These are phyloP conservation scores for Nyctereutes procyonoides DNA, from an alignment of 2,113 vertebrate genomes.

Conservation along the genomic window DNA sequence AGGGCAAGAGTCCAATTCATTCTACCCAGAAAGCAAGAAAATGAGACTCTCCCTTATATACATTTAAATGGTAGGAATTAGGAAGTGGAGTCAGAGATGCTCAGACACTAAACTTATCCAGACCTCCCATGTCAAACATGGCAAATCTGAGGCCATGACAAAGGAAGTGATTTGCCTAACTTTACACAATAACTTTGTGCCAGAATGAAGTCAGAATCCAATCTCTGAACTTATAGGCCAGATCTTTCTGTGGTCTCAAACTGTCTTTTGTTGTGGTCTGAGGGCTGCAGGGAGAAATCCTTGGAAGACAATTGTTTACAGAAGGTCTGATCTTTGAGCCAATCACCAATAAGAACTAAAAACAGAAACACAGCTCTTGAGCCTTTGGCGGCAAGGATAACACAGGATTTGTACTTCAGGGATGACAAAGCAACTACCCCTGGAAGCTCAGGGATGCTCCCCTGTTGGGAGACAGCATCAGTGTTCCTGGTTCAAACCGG, in stretches of 20 bases:
- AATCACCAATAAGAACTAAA: background rate
- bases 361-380: background rate
- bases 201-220: background rate
- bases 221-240: background rate
- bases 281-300: background rate
- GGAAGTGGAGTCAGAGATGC: slow-evolving; percentile 14
- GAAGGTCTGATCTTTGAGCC: background rate
- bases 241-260: background rate
- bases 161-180: background rate
- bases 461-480: background rate
- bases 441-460: background rate
- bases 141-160: background rate
- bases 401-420: background rate
- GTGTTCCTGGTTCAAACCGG: background rate
- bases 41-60: slow-evolving; percentile 9
- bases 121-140: background rate
- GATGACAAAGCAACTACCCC: background rate
- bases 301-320: background rate
- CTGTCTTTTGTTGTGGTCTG: background rate
- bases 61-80: slow-evolving; percentile 27
- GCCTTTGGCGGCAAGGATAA: background rate
- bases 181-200: background rate
- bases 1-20: slow-evolving; percentile 51
- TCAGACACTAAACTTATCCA: background rate
- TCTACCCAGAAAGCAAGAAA: slow-evolving; percentile 53